These are phyloP conservation scores for Loris lydekkerianus DNA, from an alignment of 2,797 vertebrate species.

Conservation along the genomic window DNA sequence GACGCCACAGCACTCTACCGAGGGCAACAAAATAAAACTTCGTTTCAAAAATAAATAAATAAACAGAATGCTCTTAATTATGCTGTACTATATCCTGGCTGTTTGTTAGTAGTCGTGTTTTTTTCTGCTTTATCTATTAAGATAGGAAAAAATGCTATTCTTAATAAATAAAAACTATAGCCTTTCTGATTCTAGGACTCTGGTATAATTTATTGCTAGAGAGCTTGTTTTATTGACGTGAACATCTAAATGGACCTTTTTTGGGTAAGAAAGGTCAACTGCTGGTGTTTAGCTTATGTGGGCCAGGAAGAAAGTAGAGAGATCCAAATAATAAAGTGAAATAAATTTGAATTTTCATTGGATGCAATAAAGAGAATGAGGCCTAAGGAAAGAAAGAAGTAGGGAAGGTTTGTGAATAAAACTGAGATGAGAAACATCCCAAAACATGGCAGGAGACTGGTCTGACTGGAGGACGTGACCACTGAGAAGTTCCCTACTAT, in stretches of 20 bases:
- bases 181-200: neutral
- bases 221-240: neutral
- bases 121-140: conserved; percentile 43
- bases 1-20: no score
- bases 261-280: neutral
- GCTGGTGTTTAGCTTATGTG: neutral
- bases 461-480: neutral
- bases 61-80: neutral
- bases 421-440: neutral
- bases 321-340: conserved; percentile 40
- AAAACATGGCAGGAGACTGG: neutral
- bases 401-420: neutral
- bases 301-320: neutral
- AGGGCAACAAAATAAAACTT: no score
- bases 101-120: neutral
- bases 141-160: conserved; percentile 20
- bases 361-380: conserved; percentile 30
- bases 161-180: conserved; percentile 38
- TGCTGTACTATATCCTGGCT: neutral
- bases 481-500: neutral
- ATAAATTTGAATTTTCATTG: conserved; percentile 37
- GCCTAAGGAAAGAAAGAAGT: neutral
- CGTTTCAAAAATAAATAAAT: neutral
- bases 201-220: neutral
- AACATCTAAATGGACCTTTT: conserved; percentile 8